Conservation (phyloP, 2,113 vertebrate genomes). For the Myrmecobius fasciatus region DNA sequence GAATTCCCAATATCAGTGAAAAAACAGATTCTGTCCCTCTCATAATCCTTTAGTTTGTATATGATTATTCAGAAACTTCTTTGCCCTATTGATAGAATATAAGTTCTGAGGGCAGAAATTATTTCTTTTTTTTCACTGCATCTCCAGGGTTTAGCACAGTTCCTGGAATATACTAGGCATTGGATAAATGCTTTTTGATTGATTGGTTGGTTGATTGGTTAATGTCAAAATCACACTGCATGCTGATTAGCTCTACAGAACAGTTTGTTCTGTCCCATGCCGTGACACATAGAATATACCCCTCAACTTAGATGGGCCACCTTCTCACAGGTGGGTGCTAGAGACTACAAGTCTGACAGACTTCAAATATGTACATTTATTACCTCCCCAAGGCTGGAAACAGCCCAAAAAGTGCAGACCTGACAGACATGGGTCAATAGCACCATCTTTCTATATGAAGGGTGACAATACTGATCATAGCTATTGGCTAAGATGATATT, state of each 20-base stretch:
- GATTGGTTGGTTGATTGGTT: neutral
- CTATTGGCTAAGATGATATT: neutral
- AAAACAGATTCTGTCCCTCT: neutral
- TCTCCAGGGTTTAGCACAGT: neutral
- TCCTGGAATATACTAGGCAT: neutral
- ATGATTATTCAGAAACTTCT: neutral
- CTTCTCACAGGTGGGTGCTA: neutral
- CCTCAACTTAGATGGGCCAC: neutral
- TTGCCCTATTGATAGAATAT: neutral
- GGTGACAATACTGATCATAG: neutral
- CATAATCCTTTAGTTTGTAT: neutral
- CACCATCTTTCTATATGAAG: neutral
- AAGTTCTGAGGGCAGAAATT: neutral
- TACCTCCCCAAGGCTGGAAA: neutral
- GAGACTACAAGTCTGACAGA: neutral
- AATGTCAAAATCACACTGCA: neutral
- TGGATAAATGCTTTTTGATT: neutral
- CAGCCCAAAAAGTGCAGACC: neutral
- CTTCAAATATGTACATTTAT: neutral
- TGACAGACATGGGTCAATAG: neutral
- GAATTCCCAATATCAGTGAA: neutral
- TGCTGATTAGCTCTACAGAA: neutral
- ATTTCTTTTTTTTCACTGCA: neutral
- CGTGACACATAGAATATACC: neutral
- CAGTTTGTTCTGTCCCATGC: neutral